Percentiles rank a stretch among this genome's conserved stretches.
These are phyloP conservation scores for Melanostigma gelatinosum DNA, from an alignment of 2,113 vertebrate species.

Conservation along the genomic window DNA sequence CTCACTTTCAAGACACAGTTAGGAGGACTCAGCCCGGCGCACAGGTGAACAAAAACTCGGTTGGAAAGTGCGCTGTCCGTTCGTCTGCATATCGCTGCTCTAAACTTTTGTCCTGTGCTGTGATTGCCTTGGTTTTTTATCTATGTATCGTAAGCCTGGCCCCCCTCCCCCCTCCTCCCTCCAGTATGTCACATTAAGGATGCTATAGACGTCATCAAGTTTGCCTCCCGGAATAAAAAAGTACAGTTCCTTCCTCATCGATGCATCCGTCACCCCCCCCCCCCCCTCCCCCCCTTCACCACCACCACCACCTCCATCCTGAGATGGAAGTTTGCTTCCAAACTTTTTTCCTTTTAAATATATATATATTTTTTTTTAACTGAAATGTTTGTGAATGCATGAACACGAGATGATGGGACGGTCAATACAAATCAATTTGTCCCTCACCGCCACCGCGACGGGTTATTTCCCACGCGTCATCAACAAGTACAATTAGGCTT, in stretches of 20 bases:
- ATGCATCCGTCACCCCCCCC: slow-evolving; percentile 84
- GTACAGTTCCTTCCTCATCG: slow-evolving; percentile 92
- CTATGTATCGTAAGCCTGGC: slow-evolving; percentile 90
- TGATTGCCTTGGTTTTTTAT: slow-evolving; percentile 96
- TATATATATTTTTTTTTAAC: background rate
- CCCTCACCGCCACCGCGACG: background rate
- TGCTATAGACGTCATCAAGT: slow-evolving; percentile 98
- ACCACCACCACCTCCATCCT: slow-evolving; percentile 46
- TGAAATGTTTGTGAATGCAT: slow-evolving; percentile 47
- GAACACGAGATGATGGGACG: slow-evolving; percentile 34
- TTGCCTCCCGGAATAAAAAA: slow-evolving; percentile 97
- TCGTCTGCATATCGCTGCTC: slow-evolving; percentile 88
- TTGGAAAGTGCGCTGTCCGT: slow-evolving; percentile 82
- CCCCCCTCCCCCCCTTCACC: slow-evolving; percentile 10
- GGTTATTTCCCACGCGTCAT: slow-evolving; percentile 19
- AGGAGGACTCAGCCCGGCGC: slow-evolving; percentile 80
- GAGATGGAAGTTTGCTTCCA: slow-evolving; percentile 88
- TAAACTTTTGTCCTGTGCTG: slow-evolving; percentile 90
- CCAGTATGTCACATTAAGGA: slow-evolving; percentile 95
- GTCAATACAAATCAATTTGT: slow-evolving; percentile 38
- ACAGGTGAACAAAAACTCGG: slow-evolving; percentile 79
- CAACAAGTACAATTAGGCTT: slow-evolving; percentile 53
- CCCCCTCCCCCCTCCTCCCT: slow-evolving; percentile 86
- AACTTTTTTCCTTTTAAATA: slow-evolving; percentile 67
- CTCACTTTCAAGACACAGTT: slow-evolving; percentile 80